Evolutionary conservation across 2,113 vertebrate genomes (phyloP).

Genomic region (Hippocampus comes): DNA sequence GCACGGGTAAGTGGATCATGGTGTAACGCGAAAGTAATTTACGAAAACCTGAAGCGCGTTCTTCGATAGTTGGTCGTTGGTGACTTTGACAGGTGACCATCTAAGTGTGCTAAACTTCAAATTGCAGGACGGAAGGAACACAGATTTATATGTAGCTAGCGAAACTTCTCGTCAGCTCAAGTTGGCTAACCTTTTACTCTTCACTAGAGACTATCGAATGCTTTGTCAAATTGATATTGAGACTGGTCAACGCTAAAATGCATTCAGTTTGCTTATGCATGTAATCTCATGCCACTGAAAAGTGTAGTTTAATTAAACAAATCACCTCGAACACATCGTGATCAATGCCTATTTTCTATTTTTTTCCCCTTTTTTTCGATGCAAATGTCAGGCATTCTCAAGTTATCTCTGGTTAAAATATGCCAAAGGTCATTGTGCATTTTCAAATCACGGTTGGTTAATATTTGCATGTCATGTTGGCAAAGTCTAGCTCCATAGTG

Average conservation of each 20-base stretch:
- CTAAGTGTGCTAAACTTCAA: not conserved
- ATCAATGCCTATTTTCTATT: not conserved
- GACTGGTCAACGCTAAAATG: not conserved
- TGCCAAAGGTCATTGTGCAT: conserved; percentile 4
- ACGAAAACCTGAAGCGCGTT: not conserved
- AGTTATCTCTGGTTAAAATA: not conserved
- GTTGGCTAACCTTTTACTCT: not conserved
- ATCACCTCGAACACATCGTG: not conserved
- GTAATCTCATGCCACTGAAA: not conserved
- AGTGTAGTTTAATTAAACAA: too few species aligned
- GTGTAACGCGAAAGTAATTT: not conserved
- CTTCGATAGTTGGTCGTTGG: not conserved
- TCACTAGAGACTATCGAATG: not conserved
- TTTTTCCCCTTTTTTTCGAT: not conserved
- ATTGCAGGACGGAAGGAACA: not conserved
- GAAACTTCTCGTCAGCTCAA: not conserved
- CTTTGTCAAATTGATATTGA: not conserved
- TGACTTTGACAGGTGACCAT: conserved; percentile 19
- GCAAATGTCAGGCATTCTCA: not conserved
- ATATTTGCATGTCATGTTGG: not conserved
- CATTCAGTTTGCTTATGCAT: not conserved
- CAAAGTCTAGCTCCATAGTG: not conserved
- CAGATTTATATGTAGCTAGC: not conserved
- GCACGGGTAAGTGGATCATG: conserved; percentile 63
- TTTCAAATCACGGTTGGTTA: not conserved